Evolutionary conservation across 1,140 invertebrate species (phyloP), one percentile per base, ranked within the genome.

Genomic region (Dolichoris vasculosae): DNA sequence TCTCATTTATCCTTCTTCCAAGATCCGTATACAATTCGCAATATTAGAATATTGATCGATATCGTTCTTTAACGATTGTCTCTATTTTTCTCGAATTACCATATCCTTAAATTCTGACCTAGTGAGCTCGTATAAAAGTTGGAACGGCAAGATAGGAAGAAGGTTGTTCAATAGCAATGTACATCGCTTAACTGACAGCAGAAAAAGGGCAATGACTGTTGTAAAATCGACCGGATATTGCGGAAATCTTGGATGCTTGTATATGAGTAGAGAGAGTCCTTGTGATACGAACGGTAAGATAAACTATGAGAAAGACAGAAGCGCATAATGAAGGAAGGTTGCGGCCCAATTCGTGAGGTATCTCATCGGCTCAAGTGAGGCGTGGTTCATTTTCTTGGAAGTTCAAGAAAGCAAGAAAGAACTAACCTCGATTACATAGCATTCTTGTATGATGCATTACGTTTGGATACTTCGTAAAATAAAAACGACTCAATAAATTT

Each of bases 191-290:
- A 17, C 38, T 73, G 23, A 35, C 40, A 7, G 30, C 38, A 77
- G 13, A 63, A 83, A 48, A 83, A 26, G 75, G 59, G 23, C 64
- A 38, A 11, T 23, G 46, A 15, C 69, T 30, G 40, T 35, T 59
- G 51, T 80, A 85, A 85, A 85, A 81, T 79, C 69, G 32, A 40
- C 78, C 84, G 84, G 84, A 85, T 35, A 51, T 85, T 81, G 84
- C 77, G 51, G 40, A 75, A 81, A 81, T 67, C 69, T 76, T 35
- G 59, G 35, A 67, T 80, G 32, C 35, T 55, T 46, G 59, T 26
- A 20, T 43, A 35, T 6, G 23, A 9, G 82, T 32, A 73, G 43
- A n/a, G 69, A n/a, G 59, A 71, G 69, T 73, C 69, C 67, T 63
- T 59, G 69, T 26, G 23, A 32, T 46, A 48, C 35, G 51, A 59